A percentile compares a stretch with the other conserved stretches of the same genome.
Evolutionary conservation across 2,113 vertebrate species (phyloP).

Genomic region (Rattus norvegicus): DNA sequence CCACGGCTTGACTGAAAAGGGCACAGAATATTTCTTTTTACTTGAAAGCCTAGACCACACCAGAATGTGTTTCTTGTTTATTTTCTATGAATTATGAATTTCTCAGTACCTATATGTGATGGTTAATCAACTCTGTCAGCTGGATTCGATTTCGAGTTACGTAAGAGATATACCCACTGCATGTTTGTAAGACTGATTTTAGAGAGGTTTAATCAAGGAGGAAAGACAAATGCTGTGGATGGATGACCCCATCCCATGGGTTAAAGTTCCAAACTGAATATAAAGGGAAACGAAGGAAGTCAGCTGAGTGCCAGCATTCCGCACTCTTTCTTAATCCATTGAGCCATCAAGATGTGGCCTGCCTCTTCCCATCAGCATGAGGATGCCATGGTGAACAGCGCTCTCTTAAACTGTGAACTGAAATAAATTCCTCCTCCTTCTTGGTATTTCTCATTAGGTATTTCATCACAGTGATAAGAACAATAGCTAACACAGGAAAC

Average conservation of each 20-base stretch:
- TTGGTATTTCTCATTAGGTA: background rate
- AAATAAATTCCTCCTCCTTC: background rate
- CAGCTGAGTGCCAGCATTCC: background rate
- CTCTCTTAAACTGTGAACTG: background rate
- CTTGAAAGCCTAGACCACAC: background rate
- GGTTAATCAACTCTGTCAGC: background rate
- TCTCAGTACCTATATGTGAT: background rate
- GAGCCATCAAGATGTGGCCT: background rate
- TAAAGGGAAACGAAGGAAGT: background rate
- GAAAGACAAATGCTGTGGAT: background rate
- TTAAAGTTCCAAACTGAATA: background rate
- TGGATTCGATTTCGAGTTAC: background rate
- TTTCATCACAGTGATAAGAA: background rate
- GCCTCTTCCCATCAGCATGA: background rate
- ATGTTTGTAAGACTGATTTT: background rate
- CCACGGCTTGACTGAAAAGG: background rate
- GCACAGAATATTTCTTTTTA: background rate
- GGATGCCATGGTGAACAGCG: background rate
- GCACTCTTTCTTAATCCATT: background rate
- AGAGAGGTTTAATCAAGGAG: background rate
- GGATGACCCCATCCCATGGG: background rate
- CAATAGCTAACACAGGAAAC: too few relatives aligned
- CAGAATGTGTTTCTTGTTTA: conserved; percentile 11
- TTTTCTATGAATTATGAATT: background rate
- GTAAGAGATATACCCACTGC: background rate